Conservation (phyloP, 2,888 invertebrate genomes). For the Julus scandinavius region DNA sequence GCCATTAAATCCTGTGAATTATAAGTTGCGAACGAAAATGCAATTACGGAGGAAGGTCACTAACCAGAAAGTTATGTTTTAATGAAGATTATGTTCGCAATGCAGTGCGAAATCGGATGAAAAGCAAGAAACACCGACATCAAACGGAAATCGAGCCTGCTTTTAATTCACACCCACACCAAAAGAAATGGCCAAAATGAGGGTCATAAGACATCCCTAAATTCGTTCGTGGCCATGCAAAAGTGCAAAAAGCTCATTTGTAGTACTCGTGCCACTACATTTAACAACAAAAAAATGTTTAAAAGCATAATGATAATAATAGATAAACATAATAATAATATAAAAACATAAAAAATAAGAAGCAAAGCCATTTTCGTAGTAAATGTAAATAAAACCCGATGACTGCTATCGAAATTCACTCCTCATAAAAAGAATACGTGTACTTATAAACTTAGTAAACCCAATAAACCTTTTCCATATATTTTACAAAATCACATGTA, state of each 20-base stretch:
- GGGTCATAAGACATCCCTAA: not conserved
- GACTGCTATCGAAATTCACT: no score
- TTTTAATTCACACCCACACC: not conserved
- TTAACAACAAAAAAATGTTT: not conserved
- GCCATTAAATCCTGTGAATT: not conserved
- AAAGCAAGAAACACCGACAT: not conserved
- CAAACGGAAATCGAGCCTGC: conserved; percentile 1
- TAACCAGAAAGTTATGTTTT: conserved; percentile 42
- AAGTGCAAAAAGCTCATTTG: conserved; percentile 34
- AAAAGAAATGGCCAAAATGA: not conserved
- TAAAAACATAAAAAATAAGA: no score
- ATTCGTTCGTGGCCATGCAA: not conserved
- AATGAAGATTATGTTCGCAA: not conserved
- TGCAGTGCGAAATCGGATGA: not conserved
- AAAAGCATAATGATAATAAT: no score
- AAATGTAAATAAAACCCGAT: no score
- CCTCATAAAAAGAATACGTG: no score
- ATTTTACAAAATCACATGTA: no score
- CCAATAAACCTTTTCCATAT: no score
- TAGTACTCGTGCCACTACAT: not conserved
- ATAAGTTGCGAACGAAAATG: not conserved
- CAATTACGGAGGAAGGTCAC: not conserved
- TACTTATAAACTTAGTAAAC: no score
- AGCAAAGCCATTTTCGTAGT: no score
- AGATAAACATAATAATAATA: no score